phyloP scores from a whole-genome alignment of 1,140 invertebrate genomes.

The Sweltsa coloradensis region DNA sequence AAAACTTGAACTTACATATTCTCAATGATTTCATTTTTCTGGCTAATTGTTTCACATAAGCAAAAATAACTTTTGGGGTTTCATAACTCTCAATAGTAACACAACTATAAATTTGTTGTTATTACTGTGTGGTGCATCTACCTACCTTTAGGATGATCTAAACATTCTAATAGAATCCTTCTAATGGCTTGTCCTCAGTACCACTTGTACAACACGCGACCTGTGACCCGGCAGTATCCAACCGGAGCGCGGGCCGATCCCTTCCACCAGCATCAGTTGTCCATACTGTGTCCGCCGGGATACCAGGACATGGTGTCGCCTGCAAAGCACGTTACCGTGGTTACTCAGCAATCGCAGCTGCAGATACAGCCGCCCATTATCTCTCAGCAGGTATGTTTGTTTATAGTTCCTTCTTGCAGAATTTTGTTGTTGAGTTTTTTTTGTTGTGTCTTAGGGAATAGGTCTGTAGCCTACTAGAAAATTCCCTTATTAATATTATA shows the following conservation, averaged over 20 bases:
- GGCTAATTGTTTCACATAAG: too few species aligned
- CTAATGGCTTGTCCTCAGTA: conserved; percentile 57
- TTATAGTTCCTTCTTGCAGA: background rate
- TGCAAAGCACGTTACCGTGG: conserved; percentile 82
- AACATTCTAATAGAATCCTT: conserved; percentile 5
- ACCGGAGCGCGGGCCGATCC: conserved; percentile 49
- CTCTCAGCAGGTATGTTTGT: conserved; percentile 45
- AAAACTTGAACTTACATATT: too few species aligned
- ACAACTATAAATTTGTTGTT: too few species aligned
- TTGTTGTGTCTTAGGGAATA: too few species aligned
- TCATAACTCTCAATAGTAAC: too few species aligned
- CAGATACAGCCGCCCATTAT: conserved; percentile 57
- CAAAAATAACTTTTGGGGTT: too few species aligned
- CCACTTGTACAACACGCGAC: conserved; percentile 70
- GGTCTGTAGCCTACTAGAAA: too few species aligned
- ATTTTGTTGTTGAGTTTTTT: background rate
- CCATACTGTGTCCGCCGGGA: conserved; percentile 72
- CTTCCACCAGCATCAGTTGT: conserved; percentile 81
- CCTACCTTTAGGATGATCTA: too few species aligned
- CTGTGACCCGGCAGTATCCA: conserved; percentile 53
- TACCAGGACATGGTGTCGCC: conserved; percentile 76
- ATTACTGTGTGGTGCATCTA: background rate
- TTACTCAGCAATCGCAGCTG: conserved; percentile 49
- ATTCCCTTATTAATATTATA: too few species aligned
- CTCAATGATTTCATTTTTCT: too few species aligned